Base-by-base conservation (phyloP, 1,140 invertebrate species). In the Drosophila azteca region DNA sequence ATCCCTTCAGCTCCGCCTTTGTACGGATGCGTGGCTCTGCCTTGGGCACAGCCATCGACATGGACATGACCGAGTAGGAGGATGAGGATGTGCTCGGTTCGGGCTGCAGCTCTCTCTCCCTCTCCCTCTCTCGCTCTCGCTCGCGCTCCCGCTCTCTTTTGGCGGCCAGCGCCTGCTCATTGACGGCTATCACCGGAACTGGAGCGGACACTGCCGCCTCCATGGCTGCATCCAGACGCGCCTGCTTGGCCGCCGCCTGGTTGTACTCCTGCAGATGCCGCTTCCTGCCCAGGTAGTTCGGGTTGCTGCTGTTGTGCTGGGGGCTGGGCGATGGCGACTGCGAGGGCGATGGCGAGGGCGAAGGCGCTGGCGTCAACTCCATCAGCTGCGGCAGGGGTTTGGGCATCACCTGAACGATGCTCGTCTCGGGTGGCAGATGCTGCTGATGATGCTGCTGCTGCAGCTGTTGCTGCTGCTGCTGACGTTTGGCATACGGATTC, bases 1-100 rank as follows among this genome's bases (percentile, higher is more conserved):
- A 94, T 85, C 95, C 95, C 92, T 96, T 97, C 17, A 96, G 91
- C 92, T 97, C 96, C 2, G 95, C 96, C 92, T 96, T 96, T 2
- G 96, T 97, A 52, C 96, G 93, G 72, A 96, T 96, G 77, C 96
- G 93, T 8, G 79, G 73, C 9, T 96, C 95, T 8, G 95, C 94
- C 49, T 96, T 90, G 50, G 80, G 64, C 24, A 62, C 1, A 39
- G 35, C 35, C 35, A 39, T 13, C 4, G 11, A 31, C 29, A 4
- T 29, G 13, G 26, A 41, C 1, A 15, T 26, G 65, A 57, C 8
- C n/a, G 39, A 9, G 54, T 31, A 49, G 22, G 44, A 24, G 20
- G 44, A 24, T 2, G 53, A 48, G 20, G 71, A 55, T 8, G 53
- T 51, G 7, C 48, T 24, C 2, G 29, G 6, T 2, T 35, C 3